Conservation (phyloP, 1,140 invertebrate species). For the Bombus sibiricus region DNA sequence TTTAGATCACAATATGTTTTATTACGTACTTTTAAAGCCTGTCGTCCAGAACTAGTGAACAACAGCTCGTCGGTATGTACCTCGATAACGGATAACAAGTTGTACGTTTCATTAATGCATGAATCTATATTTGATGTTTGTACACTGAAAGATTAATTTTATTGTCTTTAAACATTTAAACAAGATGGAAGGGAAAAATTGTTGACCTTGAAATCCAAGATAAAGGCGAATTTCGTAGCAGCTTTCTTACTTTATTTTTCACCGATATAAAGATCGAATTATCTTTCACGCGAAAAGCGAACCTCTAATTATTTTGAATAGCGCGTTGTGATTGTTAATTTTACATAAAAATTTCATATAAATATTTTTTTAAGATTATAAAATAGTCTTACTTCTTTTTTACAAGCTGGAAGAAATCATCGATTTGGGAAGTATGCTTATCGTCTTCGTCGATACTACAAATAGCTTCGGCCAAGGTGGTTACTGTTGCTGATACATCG, state of each 20-base stretch:
- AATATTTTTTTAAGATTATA: not conserved
- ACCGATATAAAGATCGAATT: too few relatives aligned
- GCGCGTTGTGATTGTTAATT: not conserved
- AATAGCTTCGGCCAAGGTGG: constrained; percentile 88
- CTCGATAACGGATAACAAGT: constrained; percentile 71
- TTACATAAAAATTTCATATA: not conserved
- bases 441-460: constrained; percentile 90
- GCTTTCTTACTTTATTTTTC: too few relatives aligned
- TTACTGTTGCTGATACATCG: constrained; percentile 68
- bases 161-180: not conserved
- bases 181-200: too few relatives aligned
- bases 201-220: too few relatives aligned
- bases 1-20: not conserved
- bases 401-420: constrained; percentile 84
- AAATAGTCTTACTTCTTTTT: constrained; percentile 74
- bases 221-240: too few relatives aligned
- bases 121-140: constrained; percentile 16
- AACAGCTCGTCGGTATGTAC: constrained; percentile 78
- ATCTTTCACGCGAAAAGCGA: too few relatives aligned
- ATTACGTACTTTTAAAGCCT: constrained; percentile 78
- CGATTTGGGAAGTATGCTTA: constrained; percentile 88
- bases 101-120: not conserved
- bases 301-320: too few relatives aligned
- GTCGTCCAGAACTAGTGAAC: constrained; percentile 77
- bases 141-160: constrained; percentile 51